Evolutionary conservation across 2,113 vertebrate species (phyloP), one percentile per base, ranked within the genome.

Genomic region (Petrocephalus zakoni): DNA sequence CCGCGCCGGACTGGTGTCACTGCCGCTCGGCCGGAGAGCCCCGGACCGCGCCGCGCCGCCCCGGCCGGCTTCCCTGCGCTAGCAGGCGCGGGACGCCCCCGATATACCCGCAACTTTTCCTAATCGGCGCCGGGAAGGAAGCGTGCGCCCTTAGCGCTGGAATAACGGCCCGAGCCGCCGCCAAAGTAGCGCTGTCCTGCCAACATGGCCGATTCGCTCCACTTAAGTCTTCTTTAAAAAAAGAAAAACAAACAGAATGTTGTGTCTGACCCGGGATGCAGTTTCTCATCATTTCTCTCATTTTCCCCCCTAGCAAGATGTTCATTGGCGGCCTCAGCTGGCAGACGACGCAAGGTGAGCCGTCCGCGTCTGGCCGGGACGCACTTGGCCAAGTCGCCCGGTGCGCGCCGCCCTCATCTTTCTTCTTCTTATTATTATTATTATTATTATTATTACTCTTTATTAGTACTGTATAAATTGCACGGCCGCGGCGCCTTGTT

Each of bases 271-370:
- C 89, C 78, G n/a, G 83, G 51, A 88, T 29, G 58, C 88, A 88
- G 89, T 91, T 87, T 85, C 89, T 86, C 92, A 55, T 91, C 89
- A 92, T 90, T 92, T 89, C 92, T 46, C 82, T 61, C 91, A 0
- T 93, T 93, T 94, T 92, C 94, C 92, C 93, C 92, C 94, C 93
- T 96, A 98, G 97, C 96, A 98, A 98, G 96, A 98, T 98, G 97
- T 98, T 98, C 96, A 97, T 97, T 96, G 97, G 97, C 93, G 97
- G 97, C 94, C 95, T 97, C 94, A 98, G 97, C 94, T 98, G 97
- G 97, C 97, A 98, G 94, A 98, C 97, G 89, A 98, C 97, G 94
- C 97, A 98, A 97, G 97, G 97, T 98, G 96, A 97, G 97, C 84
- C 78, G 46, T 89, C 90, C 93, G 47, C 93, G 94, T 94, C 94